Percentiles rank a stretch among this genome's conserved stretches.
Evolutionary conservation across 2,113 vertebrate genomes (phyloP).

Genomic region (Halichoeres trimaculatus): DNA sequence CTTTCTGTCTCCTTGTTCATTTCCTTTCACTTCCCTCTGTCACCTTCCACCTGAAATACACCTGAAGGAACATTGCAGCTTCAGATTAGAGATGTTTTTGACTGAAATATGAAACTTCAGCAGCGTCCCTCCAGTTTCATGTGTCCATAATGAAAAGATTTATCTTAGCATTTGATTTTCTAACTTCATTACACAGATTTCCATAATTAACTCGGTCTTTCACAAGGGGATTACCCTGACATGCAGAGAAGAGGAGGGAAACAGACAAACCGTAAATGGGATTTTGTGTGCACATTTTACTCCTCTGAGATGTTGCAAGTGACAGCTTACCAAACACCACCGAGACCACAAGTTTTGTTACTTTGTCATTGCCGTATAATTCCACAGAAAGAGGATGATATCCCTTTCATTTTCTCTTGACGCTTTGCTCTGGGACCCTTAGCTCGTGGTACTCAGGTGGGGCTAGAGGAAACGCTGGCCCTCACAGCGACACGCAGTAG

Average conservation of each 20-base stretch:
- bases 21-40: slow-evolving; percentile 65
- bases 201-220: slow-evolving; percentile 67
- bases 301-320: slow-evolving; percentile 55
- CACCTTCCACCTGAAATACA: slow-evolving; percentile 61
- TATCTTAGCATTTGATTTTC: slow-evolving; percentile 36
- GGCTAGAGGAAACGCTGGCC: slow-evolving; percentile 67
- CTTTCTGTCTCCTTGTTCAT: slow-evolving; percentile 64
- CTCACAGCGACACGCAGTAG: slow-evolving; percentile 56
- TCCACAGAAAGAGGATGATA: slow-evolving; percentile 36
- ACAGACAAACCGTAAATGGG: slow-evolving; percentile 75
- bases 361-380: slow-evolving; percentile 48
- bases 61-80: slow-evolving; percentile 43
- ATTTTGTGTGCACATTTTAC: slow-evolving; percentile 71
- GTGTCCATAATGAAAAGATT: slow-evolving; percentile 24
- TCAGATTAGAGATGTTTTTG: slow-evolving; percentile 35
- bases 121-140: background rate
- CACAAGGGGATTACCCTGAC: slow-evolving; percentile 71
- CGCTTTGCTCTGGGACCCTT: slow-evolving; percentile 79
- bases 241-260: slow-evolving; percentile 55
- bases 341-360: slow-evolving; percentile 65
- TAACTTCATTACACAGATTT: slow-evolving; percentile 58
- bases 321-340: slow-evolving; percentile 49
- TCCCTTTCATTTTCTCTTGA: slow-evolving; percentile 57
- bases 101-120: slow-evolving; percentile 19
- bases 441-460: slow-evolving; percentile 71